Base-by-base conservation (phyloP, 2,797 vertebrate genomes). In the Gallinago solitaria region DNA sequence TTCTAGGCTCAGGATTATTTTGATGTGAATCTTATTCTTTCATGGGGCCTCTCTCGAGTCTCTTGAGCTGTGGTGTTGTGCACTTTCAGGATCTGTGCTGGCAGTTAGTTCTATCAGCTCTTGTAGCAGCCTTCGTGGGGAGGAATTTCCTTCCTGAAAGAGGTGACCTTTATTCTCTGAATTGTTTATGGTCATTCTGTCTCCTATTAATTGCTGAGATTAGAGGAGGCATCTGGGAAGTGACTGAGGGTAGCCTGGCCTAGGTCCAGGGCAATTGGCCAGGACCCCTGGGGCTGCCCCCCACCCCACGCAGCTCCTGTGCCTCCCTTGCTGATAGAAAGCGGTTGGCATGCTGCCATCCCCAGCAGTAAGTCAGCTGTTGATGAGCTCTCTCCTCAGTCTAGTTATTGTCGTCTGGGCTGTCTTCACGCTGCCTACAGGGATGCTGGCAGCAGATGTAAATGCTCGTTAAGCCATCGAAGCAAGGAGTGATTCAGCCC, bases 371-470 rank as follows among this genome's bases (percentile, higher is more conserved):
- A 59, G 28, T 78, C 63, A 48, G 74, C 81, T 39, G 68, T 10
- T 59, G 75, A 24, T 27, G 16, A 82, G 83, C 79, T 89, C 63
- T 70, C 47, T 48, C 47, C 86, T 48, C 19, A 1, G 43, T 11
- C 77, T 23, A 7, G 17, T 8, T 28, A 11, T 11, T 76, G 75
- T 50, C 7, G 0, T 50, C 30, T 28, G 73, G 67, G 76, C 81
- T 74, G 67, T 65, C 80, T 59, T 45, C 45, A 11, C 11, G 1
- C 88, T 28, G 56, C 83, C 76, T n/a, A 3, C 21, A 18, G 75
- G 91, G 64, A 18, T 12, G 20, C 81, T 93, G 90, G 64, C 93
- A 95, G 82, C 89, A 92, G 78, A 41, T 76, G 14, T 32, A 74
- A 77, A 61, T 18, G 41, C 83, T 85, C 28, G 7, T 30, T 60